Evolutionary conservation across 2,113 vertebrate species (phyloP), one percentile per base, ranked within the genome.

Genomic region (Coracopsis vasa): DNA sequence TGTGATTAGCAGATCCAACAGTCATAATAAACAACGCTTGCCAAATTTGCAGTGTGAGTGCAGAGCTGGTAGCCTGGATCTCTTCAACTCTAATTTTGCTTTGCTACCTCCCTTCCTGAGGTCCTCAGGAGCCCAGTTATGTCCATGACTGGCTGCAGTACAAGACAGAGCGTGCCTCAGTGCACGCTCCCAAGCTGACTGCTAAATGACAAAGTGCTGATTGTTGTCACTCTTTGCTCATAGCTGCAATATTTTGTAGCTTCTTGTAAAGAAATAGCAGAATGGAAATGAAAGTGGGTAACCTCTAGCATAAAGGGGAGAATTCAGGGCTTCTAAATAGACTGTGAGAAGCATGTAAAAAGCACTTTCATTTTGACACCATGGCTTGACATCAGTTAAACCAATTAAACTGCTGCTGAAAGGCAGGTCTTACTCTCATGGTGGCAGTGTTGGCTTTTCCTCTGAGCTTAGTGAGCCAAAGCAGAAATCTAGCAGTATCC

Each of bases 181-280:
- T 11, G 3, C 18, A 2, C 3, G 14, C n/a, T 50, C 21, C 62
- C 13, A 5, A 66, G 87, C 75, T 72, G 67, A 35, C 61, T 13
- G 1, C 58, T 77, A 33, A 44, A 56, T 93, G 21, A 77, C 78
- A 74, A 31, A 80, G 61, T 85, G 47, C 70, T 95, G 62, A 71
- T 91, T 94, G 70, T 70, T 87, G 80, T 66, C 71, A 62, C 65
- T 85, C 56, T 88, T 67, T 62, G 88, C 58, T 89, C 88, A 37
- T 24, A 86, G 65, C 65, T 71, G 37, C 77, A 64, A 69, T 21
- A 0, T 64, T 80, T 78, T 60, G 42, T 79, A 33, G 53, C 53
- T 74, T 42, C 77, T 91, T 39, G n/a, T 2, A 75, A 74, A 72
- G 50, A 91, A 37, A 1, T 35, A 29, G 62, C 37, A 73, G 85